Evolutionary conservation across 2,797 vertebrate genomes (phyloP).

Genomic region (Echeneis naucrates): DNA sequence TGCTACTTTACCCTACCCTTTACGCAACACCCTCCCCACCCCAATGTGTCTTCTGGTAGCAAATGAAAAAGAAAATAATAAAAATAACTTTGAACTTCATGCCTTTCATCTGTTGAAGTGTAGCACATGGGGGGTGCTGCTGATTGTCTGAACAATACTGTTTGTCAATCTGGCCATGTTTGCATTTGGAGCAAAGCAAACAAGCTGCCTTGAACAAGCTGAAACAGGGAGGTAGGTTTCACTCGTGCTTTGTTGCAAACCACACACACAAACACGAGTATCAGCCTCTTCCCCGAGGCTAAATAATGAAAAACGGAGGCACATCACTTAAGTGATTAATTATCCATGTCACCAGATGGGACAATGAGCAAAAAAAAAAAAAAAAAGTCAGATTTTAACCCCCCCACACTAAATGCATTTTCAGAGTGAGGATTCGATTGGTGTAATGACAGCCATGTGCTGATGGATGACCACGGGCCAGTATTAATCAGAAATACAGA

Average conservation of each 20-base stretch:
- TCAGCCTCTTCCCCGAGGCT: slow-evolving; percentile 66
- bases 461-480: slow-evolving; percentile 82
- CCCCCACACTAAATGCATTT: slow-evolving; percentile 74
- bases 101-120: slow-evolving; percentile 48
- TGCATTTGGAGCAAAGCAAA: slow-evolving; percentile 71
- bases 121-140: slow-evolving; percentile 38
- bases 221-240: slow-evolving; percentile 56
- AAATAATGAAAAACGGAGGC: slow-evolving; percentile 82
- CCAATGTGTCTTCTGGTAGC: slow-evolving; percentile 4
- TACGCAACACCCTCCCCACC: slow-evolving; percentile 3
- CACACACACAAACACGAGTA: slow-evolving; percentile 1
- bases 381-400: slow-evolving; percentile 60
- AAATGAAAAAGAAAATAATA: slow-evolving; percentile 5
- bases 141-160: slow-evolving; percentile 60
- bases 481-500: slow-evolving; percentile 83
- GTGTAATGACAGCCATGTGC: slow-evolving; percentile 81
- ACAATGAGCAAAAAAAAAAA: slow-evolving; percentile 64
- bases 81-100: slow-evolving; percentile 23
- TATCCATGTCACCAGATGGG: slow-evolving; percentile 84
- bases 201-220: slow-evolving; percentile 72
- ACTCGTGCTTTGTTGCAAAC: slow-evolving; percentile 25
- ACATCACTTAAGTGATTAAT: slow-evolving; percentile 83
- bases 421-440: slow-evolving; percentile 80
- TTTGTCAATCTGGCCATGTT: slow-evolving; percentile 78
- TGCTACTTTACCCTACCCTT: slow-evolving; percentile 14